Conservation (phyloP, 1,140 invertebrate genomes). For the Coelopa frigida region DNA sequence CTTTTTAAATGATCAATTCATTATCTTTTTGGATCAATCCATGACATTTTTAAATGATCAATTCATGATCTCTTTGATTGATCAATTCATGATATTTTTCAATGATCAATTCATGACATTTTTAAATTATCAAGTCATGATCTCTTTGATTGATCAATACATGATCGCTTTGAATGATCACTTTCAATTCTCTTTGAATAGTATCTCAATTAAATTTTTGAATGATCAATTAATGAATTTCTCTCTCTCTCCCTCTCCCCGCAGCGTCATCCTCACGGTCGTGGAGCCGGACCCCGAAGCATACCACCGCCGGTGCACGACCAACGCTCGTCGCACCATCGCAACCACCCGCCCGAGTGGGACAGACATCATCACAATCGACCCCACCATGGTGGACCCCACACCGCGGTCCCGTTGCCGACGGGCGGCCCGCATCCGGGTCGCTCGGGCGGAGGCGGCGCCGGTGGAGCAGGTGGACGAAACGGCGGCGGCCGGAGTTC, state of each 20-base stretch:
- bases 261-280: constrained; percentile 47
- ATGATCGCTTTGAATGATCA: too few relatives aligned
- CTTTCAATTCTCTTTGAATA: too few relatives aligned
- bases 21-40: too few relatives aligned
- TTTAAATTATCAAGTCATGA: too few relatives aligned
- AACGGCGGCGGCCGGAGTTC: constrained; percentile 48
- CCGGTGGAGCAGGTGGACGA: constrained; percentile 41
- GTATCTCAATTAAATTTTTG: not conserved
- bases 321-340: constrained; percentile 14
- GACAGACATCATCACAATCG: constrained; percentile 25
- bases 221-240: not conserved
- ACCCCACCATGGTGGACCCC: constrained; percentile 17
- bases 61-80: too few relatives aligned
- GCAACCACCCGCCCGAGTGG: constrained; percentile 33
- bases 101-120: too few relatives aligned
- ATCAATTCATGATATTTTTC: not conserved
- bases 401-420: constrained; percentile 34
- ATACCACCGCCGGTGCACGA: constrained; percentile 46
- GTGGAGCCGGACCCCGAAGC: constrained; percentile 48
- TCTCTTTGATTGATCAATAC: too few relatives aligned
- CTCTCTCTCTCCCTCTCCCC: constrained; percentile 25
- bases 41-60: too few relatives aligned
- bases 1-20: too few relatives aligned
- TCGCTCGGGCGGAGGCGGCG: constrained; percentile 23
- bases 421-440: too few relatives aligned